Evolutionary conservation across 2,797 vertebrate genomes (phyloP), one percentile per base, ranked within the genome.

Genomic region (Rhinophrynus dorsalis): DNA sequence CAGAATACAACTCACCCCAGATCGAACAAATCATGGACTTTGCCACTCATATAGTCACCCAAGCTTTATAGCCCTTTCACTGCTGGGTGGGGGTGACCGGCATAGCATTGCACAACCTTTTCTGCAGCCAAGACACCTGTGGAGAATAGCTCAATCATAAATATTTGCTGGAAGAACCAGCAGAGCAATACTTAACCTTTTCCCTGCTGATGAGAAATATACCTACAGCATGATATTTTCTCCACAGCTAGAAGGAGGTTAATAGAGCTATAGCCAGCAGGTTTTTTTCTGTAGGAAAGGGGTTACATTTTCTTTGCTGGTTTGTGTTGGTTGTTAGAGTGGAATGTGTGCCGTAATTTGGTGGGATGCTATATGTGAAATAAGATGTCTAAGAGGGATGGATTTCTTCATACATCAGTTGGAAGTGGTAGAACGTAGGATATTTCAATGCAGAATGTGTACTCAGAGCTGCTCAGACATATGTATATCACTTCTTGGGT

Each of bases 121-220:
- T 58, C 42, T 48, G 12, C n/a, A 32, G 30, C 13, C n/a, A 50
- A 20, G 42, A 63, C 37, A 29, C 62, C 55, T 59, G 62, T 55
- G 52, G 37, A 44, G 26, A 40, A 58, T 44, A 30, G 55, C 54
- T 52, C 44, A 29, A 50, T 54, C n/a, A 37, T 11, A 24, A 33
- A 42, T 47, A 65, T 33, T 57, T 58, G 61, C 61, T 65, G 69
- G 17, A 27, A 37, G 24, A 32, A 44, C 11, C 37, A 50, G 44
- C 61, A 59, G 62, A 73, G 69, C 69, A 73, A 73, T 73, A 66
- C 62, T 52, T 71, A 47, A 47, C 60, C 51, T 55, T 54, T 35
- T 30, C 54, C 42, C 35, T 44, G 61, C 29, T 57, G 60, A 42
- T 37, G 68, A 45, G 40, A 55, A 15, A 26, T 20, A 55, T 54